Percentiles rank a stretch among this genome's conserved stretches.
These are phyloP conservation scores for Oedothorax gibbosus DNA, from an alignment of 1,140 invertebrate species.

Conservation along the genomic window DNA sequence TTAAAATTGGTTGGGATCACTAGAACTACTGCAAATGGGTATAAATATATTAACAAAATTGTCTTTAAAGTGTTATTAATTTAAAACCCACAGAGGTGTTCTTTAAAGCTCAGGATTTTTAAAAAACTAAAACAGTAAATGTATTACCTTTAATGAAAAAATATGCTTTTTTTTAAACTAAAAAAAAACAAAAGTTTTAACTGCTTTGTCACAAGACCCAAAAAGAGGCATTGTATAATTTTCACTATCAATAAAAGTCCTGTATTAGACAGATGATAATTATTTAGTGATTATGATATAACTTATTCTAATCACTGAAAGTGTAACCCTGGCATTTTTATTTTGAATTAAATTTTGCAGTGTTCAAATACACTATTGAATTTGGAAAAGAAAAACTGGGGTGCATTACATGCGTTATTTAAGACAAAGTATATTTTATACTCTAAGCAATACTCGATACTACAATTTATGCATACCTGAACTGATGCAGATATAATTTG, in stretches of 20 bases:
- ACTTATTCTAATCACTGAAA: too few relatives aligned
- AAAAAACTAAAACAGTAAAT: background rate
- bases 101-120: background rate
- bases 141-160: background rate
- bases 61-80: background rate
- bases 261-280: too few relatives aligned
- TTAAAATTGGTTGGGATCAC: background rate
- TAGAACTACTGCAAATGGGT: background rate
- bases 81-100: background rate
- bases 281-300: too few relatives aligned
- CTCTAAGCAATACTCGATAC: background rate
- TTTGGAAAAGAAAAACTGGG: too few relatives aligned
- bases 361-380: too few relatives aligned
- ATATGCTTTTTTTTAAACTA: too few relatives aligned
- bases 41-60: background rate
- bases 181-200: too few relatives aligned
- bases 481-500: slow-evolving; percentile 88
- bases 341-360: too few relatives aligned
- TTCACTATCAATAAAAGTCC: too few relatives aligned
- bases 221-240: too few relatives aligned
- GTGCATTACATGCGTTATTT: background rate
- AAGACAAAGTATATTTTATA: background rate
- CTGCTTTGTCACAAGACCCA: too few relatives aligned
- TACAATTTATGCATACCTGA: slow-evolving; percentile 74
- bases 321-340: too few relatives aligned